Percentiles rank a stretch among this genome's conserved stretches.
These are phyloP conservation scores for Lathamus discolor DNA, from an alignment of 2,113 vertebrate genomes.

Conservation along the genomic window DNA sequence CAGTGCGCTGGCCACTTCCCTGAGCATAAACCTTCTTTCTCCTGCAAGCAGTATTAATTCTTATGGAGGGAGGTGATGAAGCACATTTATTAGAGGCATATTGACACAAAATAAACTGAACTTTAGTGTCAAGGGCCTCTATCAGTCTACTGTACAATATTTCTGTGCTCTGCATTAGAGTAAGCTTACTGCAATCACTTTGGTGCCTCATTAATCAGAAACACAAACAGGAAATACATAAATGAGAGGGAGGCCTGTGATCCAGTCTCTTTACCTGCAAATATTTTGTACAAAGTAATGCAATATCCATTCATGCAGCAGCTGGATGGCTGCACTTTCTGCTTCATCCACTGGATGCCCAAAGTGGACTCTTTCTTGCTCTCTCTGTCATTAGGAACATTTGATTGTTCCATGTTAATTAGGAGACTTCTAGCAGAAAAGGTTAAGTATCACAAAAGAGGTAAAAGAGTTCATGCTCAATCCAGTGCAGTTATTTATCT, in stretches of 20 bases:
- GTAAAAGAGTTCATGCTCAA: neutral
- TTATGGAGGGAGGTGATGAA: neutral
- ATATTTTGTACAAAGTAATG: neutral
- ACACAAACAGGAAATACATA: neutral
- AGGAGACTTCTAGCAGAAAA: neutral
- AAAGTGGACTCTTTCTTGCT: neutral
- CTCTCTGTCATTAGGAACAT: neutral
- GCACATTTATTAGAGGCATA: neutral
- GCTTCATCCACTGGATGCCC: neutral
- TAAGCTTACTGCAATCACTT: neutral
- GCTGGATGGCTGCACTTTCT: neutral
- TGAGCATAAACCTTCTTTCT: neutral
- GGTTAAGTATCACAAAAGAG: neutral
- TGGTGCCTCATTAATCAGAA: neutral
- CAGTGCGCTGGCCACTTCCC: neutral
- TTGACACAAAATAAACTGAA: neutral
- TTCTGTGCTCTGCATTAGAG: neutral
- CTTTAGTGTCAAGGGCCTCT: neutral
- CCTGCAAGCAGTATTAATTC: neutral
- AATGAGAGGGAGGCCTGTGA: neutral
- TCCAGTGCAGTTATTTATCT: neutral
- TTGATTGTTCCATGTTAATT: neutral
- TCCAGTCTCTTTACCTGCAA: neutral
- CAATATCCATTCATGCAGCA: neutral
- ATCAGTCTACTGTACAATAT: neutral